Evolutionary conservation across 2,797 vertebrate genomes (phyloP).

Genomic region (Heliangelus exortis): DNA sequence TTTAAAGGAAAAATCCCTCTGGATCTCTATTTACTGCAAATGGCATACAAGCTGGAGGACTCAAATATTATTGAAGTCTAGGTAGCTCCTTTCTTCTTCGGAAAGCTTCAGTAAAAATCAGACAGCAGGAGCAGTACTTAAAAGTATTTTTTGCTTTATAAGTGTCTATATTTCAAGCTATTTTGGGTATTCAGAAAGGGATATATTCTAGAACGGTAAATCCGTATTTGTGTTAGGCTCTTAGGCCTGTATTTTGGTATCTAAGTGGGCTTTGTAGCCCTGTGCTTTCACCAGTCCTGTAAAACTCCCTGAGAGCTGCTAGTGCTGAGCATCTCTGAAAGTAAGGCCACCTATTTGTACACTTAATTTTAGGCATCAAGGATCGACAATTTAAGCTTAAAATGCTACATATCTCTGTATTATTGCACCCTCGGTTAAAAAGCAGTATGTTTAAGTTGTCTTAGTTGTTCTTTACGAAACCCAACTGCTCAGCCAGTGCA

Average conservation of each 20-base stretch:
- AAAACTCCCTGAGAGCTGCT: conserved; percentile 4
- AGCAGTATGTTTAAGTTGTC: conserved; percentile 76
- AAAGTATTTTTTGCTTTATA: background rate
- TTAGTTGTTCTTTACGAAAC: conserved; percentile 75
- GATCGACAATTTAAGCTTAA: conserved; percentile 69
- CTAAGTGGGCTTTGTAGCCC: background rate
- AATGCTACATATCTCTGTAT: conserved; percentile 78
- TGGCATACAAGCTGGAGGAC: background rate
- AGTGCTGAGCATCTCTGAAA: conserved; percentile 25
- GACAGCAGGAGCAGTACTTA: conserved; percentile 5
- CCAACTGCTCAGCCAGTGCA: conserved; percentile 82
- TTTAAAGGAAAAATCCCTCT: background rate
- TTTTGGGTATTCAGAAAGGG: background rate
- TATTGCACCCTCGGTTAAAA: conserved; percentile 78
- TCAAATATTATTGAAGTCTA: background rate
- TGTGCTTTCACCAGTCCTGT: background rate
- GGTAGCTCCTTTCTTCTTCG: background rate
- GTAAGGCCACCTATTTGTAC: conserved; percentile 21
- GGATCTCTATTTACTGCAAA: background rate
- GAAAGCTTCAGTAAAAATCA: conserved; percentile 14
- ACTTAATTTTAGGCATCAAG: conserved; percentile 67
- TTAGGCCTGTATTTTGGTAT: background rate
- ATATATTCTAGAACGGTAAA: background rate
- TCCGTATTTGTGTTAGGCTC: background rate
- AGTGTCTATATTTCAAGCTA: background rate